phyloP scores from a whole-genome alignment of 1,140 invertebrate species.

The Chlorops oryzae region DNA sequence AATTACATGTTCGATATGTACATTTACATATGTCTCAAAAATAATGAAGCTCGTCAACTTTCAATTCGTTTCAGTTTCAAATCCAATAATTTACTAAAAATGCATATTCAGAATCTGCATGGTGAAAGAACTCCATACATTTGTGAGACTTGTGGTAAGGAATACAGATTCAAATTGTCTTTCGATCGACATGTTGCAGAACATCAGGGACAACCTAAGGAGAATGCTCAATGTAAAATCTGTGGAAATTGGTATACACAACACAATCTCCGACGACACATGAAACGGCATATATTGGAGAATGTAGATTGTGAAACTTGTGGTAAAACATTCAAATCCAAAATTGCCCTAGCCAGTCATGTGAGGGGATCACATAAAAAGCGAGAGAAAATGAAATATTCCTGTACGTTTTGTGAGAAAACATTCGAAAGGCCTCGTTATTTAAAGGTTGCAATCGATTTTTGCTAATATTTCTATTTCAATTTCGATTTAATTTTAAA shows the following conservation, averaged over 20 bases:
- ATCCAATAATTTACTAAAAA: slow-evolving; percentile 18
- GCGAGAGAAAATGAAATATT: slow-evolving; percentile 21
- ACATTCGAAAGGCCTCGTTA: slow-evolving; percentile 20
- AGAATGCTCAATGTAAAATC: too few species aligned
- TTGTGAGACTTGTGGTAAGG: slow-evolving; percentile 27
- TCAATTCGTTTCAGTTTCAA: too few species aligned
- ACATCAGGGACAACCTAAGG: too few species aligned
- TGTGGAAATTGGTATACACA: slow-evolving; percentile 3
- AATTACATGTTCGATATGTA: neutral
- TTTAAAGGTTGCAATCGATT: neutral
- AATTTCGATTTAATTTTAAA: neutral
- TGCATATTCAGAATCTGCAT: slow-evolving; percentile 20
- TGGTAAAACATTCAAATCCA: slow-evolving; percentile 17
- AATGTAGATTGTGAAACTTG: slow-evolving; percentile 24
- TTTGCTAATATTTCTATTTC: neutral
- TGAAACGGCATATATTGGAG: slow-evolving; percentile 21
- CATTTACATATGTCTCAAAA: neutral
- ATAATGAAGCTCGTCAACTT: too few species aligned
- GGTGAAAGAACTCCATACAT: slow-evolving; percentile 20
- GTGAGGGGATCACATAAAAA: slow-evolving; percentile 23
- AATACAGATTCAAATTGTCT: slow-evolving; percentile 14
- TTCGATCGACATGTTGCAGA: slow-evolving; percentile 7
- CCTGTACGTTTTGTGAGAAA: slow-evolving; percentile 28
- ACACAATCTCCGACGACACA: slow-evolving; percentile 2
- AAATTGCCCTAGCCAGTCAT: slow-evolving; percentile 20